These are phyloP conservation scores for Phyllotis vaccarum DNA, from an alignment of 2,797 vertebrate species.

Conservation along the genomic window DNA sequence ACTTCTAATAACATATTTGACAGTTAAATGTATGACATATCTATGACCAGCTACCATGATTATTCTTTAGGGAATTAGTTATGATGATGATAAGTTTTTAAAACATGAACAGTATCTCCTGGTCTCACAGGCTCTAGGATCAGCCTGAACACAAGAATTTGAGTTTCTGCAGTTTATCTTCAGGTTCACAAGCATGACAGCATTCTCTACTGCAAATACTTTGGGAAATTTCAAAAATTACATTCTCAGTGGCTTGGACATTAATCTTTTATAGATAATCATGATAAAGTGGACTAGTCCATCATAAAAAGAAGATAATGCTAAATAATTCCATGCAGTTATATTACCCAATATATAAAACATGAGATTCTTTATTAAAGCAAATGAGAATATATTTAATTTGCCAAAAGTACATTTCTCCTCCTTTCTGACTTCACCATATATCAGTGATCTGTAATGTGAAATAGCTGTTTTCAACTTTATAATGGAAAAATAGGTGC, in stretches of 20 bases:
- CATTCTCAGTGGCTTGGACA: slow-evolving; percentile 48
- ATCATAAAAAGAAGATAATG: slow-evolving; percentile 52
- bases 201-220: background rate
- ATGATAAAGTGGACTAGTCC: slow-evolving; percentile 60
- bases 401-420: slow-evolving; percentile 50
- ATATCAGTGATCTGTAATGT: background rate
- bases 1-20: background rate
- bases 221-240: slow-evolving; percentile 49
- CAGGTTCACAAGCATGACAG: slow-evolving; percentile 42
- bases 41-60: background rate
- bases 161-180: slow-evolving; percentile 41
- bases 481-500: background rate
- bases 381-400: slow-evolving; percentile 62
- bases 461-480: background rate
- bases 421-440: background rate
- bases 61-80: background rate
- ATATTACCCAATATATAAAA: slow-evolving; percentile 71
- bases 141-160: background rate
- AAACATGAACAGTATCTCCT: background rate
- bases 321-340: slow-evolving; percentile 65
- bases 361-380: slow-evolving; percentile 75
- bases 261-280: slow-evolving; percentile 71
- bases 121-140: background rate
- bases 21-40: background rate
- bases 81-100: background rate